Conservation (phyloP, 1,140 invertebrate species). For the Drosophila triauraria region DNA sequence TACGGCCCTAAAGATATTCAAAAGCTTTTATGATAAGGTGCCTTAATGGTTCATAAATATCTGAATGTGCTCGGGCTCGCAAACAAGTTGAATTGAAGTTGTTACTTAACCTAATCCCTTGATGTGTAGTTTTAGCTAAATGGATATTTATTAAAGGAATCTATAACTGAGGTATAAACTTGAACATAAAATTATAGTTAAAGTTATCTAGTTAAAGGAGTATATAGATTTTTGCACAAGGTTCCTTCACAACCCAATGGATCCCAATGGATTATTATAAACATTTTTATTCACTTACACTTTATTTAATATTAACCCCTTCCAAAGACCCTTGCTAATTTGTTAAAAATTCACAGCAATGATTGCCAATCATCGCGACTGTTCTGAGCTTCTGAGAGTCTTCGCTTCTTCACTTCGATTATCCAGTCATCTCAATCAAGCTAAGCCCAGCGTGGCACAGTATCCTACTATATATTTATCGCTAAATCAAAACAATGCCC, state of each 20-base stretch:
- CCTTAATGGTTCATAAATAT: constrained; percentile 43
- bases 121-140: neutral
- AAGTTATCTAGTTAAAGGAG: neutral
- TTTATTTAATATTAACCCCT: neutral
- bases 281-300: too few relatives aligned
- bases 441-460: constrained; percentile 10
- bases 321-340: neutral
- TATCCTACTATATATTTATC: constrained; percentile 39
- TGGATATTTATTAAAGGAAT: neutral
- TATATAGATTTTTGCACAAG: neutral
- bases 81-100: constrained; percentile 17
- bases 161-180: constrained; percentile 5
- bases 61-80: neutral
- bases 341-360: neutral
- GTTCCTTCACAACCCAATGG: too few relatives aligned
- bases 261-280: neutral
- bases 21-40: constrained; percentile 50
- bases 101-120: constrained; percentile 1
- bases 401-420: constrained; percentile 9
- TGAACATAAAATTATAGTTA: neutral
- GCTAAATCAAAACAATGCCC: constrained; percentile 60
- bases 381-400: neutral
- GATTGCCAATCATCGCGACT: neutral
- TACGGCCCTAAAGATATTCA: constrained; percentile 30
- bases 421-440: constrained; percentile 33